Conservation (phyloP, 2,888 invertebrate genomes). For the Chrysolina haemoptera region DNA sequence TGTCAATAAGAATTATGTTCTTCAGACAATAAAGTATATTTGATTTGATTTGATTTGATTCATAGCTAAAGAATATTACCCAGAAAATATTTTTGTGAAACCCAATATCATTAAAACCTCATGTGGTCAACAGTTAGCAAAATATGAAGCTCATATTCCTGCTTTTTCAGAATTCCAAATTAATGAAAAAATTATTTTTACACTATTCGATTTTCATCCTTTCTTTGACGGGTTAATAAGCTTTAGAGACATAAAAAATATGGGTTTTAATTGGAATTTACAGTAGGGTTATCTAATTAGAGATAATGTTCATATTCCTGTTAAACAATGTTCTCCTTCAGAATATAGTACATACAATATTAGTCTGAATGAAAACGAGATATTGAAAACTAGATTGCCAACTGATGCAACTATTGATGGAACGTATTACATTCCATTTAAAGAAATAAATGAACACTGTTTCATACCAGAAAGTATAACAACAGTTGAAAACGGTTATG, state of each 20-base stretch:
- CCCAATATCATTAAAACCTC: no score
- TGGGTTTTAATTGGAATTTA: constrained; percentile 1
- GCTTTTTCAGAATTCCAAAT: neutral
- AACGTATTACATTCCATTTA: constrained; percentile 4
- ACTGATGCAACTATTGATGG: neutral
- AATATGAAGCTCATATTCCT: constrained; percentile 2
- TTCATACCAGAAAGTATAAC: constrained; percentile 3
- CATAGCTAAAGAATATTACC: constrained; percentile 4
- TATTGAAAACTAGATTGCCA: neutral
- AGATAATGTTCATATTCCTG: neutral
- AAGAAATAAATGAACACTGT: neutral
- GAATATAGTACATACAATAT: neutral
- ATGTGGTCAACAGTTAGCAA: no score
- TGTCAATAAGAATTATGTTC: no score
- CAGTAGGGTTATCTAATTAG: neutral
- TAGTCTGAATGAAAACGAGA: neutral
- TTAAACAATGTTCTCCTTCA: neutral
- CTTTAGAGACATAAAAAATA: neutral
- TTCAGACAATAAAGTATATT: no score
- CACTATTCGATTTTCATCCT: neutral
- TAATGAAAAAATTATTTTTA: constrained; percentile 1
- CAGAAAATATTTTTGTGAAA: constrained; percentile 2
- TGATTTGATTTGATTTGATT: no score
- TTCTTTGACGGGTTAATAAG: constrained; percentile 2
- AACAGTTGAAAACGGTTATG: neutral